Conservation (phyloP, 2,797 vertebrate species). For the Ataeniobius toweri region DNA sequence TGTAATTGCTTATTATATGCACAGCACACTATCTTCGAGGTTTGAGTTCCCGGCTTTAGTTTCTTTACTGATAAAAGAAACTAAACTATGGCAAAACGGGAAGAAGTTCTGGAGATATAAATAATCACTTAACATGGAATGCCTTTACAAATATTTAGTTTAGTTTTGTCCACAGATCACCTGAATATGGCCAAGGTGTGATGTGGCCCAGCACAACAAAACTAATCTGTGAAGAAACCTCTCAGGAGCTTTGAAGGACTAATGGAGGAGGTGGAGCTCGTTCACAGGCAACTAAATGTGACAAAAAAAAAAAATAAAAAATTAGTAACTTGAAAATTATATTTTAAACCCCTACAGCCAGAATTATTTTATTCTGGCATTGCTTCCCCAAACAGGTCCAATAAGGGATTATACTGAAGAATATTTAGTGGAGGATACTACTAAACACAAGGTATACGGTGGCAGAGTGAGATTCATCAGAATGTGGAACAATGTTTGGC, state of each 20-base stretch:
- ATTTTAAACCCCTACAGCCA: conserved; percentile 56
- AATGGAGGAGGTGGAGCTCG: conserved; percentile 35
- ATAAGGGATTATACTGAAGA: no score
- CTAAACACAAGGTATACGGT: neutral
- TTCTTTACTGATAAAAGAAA: no score
- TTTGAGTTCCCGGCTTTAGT: no score
- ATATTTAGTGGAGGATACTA: no score
- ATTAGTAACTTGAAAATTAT: conserved; percentile 51
- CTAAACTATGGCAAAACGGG: no score
- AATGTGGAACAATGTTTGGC: conserved; percentile 26
- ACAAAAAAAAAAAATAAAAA: no score
- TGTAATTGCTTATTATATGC: no score
- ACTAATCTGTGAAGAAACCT: conserved; percentile 52
- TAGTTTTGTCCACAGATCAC: neutral
- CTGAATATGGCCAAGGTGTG: conserved; percentile 24
- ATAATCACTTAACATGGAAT: neutral
- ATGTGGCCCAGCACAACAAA: conserved; percentile 36
- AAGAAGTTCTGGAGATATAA: no score
- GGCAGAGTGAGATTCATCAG: conserved; percentile 9
- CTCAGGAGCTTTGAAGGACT: conserved; percentile 41
- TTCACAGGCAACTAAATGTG: conserved; percentile 26
- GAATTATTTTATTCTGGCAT: no score
- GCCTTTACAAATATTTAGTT: neutral
- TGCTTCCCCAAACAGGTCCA: no score
- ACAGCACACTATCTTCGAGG: no score